These are phyloP conservation scores for Osmerus mordax DNA, from an alignment of 2,113 vertebrate genomes.

Conservation along the genomic window DNA sequence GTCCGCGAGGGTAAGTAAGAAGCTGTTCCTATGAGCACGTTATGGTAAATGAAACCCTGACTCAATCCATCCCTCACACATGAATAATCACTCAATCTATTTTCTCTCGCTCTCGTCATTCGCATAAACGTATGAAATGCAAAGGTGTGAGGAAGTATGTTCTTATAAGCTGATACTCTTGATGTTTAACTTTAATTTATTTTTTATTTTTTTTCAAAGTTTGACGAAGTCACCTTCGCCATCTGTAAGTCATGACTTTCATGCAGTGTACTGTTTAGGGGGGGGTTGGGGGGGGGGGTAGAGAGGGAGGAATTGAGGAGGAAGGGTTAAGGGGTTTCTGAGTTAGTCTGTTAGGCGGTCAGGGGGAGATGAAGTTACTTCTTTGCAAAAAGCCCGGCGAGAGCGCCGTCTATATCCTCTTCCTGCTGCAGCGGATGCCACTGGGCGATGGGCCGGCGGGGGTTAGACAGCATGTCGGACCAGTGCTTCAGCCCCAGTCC, in stretches of 20 bases:
- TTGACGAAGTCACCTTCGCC: constrained; percentile 38
- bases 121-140: constrained; percentile 48
- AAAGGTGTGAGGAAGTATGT: constrained; percentile 34
- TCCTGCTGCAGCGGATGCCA: constrained; percentile 95
- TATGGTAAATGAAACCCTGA: constrained; percentile 41
- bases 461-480: constrained; percentile 97
- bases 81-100: constrained; percentile 20
- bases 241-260: constrained; percentile 60
- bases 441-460: constrained; percentile 94
- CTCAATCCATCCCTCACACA: constrained; percentile 39
- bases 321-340: constrained; percentile 43
- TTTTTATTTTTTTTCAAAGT: constrained; percentile 58
- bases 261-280: constrained; percentile 62
- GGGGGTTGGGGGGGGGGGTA: neutral
- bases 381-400: constrained; percentile 81
- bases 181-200: constrained; percentile 30
- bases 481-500: constrained; percentile 95
- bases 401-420: constrained; percentile 89
- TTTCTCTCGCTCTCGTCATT: constrained; percentile 27
- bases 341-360: constrained; percentile 60
- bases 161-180: constrained; percentile 45
- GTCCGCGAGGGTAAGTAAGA: constrained; percentile 48
- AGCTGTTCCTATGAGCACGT: constrained; percentile 45
- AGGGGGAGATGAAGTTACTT: constrained; percentile 77
- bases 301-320: neutral